These are phyloP conservation scores for Paradoxurus hermaphroditus DNA, from an alignment of 2,113 vertebrate species.

Conservation along the genomic window DNA sequence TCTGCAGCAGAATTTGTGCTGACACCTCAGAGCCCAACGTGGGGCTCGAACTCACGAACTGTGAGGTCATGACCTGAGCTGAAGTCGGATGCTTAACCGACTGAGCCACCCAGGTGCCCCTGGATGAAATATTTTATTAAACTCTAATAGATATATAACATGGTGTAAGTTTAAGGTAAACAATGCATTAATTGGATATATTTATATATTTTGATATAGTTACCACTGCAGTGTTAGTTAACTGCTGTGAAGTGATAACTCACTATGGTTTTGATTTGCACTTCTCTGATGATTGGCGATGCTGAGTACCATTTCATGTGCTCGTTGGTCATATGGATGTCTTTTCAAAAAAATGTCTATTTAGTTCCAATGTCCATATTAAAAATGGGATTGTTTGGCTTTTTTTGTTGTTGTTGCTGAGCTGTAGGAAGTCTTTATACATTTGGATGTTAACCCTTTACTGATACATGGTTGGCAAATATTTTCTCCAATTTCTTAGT, in stretches of 20 bases:
- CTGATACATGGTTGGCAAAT: background rate
- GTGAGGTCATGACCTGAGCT: too few relatives aligned
- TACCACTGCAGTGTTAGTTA: background rate
- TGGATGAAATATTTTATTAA: background rate
- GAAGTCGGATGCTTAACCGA: too few relatives aligned
- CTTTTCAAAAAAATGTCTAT: background rate
- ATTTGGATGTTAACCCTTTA: background rate
- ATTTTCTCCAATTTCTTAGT: background rate
- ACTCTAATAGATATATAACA: background rate
- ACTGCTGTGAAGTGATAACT: background rate
- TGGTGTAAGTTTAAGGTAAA: background rate
- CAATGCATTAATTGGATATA: background rate
- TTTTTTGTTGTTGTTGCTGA: background rate
- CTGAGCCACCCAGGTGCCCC: too few relatives aligned
- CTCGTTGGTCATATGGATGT: background rate
- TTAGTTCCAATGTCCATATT: background rate
- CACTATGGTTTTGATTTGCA: background rate
- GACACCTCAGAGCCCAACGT: too few relatives aligned
- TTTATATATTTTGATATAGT: background rate
- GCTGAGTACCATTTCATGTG: background rate
- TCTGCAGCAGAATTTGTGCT: too few relatives aligned
- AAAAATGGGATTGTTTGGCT: background rate
- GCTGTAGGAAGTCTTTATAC: background rate
- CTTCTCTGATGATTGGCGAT: background rate
- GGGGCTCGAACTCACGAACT: too few relatives aligned